These are phyloP conservation scores for Philonicus albiceps DNA, from an alignment of 2,888 invertebrate species.

Conservation along the genomic window DNA sequence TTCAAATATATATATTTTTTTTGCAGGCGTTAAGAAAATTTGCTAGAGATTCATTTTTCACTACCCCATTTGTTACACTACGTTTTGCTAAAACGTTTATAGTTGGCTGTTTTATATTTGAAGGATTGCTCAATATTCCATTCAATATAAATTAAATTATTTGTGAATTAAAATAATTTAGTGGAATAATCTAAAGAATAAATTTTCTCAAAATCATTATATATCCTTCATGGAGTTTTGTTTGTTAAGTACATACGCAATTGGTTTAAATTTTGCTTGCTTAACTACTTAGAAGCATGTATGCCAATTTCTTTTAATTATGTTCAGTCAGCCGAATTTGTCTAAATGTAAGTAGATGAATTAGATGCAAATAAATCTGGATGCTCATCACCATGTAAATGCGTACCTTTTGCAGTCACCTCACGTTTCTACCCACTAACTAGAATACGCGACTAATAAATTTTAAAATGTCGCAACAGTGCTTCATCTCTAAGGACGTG, in stretches of 20 bases:
- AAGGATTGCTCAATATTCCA: too few species aligned
- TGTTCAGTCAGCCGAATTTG: background rate
- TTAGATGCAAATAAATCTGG: background rate
- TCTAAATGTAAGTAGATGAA: background rate
- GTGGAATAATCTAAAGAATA: background rate
- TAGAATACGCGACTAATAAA: background rate
- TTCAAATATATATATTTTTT: background rate
- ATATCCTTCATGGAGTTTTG: background rate
- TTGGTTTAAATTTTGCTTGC: background rate
- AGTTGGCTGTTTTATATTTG: background rate
- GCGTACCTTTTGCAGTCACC: background rate
- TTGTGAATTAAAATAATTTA: background rate
- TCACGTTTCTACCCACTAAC: background rate
- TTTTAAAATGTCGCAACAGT: background rate
- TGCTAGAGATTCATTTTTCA: background rate
- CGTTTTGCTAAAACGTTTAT: background rate
- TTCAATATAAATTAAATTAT: too few species aligned
- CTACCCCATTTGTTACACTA: too few species aligned
- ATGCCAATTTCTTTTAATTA: background rate
- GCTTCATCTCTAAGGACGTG: background rate
- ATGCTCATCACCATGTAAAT: background rate
- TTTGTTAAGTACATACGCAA: background rate
- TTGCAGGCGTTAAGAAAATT: background rate
- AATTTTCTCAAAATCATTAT: background rate
- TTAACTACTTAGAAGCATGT: background rate